Evolutionary conservation across 92 coral and sea anemone species (phyloP), one percentile per base, ranked within the genome.

Genomic region (Zoanthus sansibaricus): DNA sequence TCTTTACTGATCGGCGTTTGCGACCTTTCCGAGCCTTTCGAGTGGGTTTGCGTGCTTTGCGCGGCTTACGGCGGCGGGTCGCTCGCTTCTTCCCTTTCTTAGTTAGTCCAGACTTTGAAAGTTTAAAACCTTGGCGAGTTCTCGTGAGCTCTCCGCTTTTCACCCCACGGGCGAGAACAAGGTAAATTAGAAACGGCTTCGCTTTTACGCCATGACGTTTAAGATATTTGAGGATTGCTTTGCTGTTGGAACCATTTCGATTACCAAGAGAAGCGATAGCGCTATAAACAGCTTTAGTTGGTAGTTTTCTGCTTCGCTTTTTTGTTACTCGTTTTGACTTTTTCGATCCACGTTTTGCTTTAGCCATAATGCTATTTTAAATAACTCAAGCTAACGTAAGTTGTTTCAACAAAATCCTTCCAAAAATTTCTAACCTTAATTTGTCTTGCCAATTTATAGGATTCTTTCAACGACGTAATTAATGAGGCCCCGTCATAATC

Each of bases 211-310:
- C 85, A 13, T 67, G 20, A 2, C 85, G 64, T 31, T 18, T n/a
- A 13, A 80, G 85, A 46, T 80, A 80, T 6, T 62, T 33, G 20
- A 80, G 85, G 45, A 80, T 80, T 64, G 66, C 85, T 80, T 80
- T 80, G 85, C 85, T 80, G 73, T 80, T 80, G 18, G 85, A 80
- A 20, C 85, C 85, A 66, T 66, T 80, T 45, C 85, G 85, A 48
- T 66, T 80, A 42, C 85, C 47, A 11, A 80, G 85, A 21, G 85
- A 56, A 9, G 85, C 85, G 75, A 80, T 80, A 16, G 85, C 85
- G 14, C 46, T 55, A 32, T 64, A 80, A 7, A 80, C 85, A 9
- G 85, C 85, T n/a, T 46, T 67, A 20, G 85, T 80, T 46, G 85
- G 85, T 30, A 80, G 45, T 48, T 80, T 80, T 21, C 73, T 80